Conservation (phyloP, 2,113 vertebrate species). For the Peromyscus leucopus region DNA sequence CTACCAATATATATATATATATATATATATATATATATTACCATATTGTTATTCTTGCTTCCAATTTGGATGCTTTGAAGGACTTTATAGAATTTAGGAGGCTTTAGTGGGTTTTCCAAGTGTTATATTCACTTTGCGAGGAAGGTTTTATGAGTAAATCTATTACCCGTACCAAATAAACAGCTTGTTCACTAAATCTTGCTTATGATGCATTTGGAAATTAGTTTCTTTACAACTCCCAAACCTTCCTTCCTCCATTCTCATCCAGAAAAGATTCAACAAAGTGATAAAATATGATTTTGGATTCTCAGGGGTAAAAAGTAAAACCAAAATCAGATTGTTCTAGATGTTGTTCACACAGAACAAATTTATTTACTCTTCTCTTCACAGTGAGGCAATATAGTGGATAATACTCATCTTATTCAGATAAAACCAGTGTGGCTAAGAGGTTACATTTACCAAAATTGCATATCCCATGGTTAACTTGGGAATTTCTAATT, state of each 20-base stretch:
- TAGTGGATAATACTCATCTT: background rate
- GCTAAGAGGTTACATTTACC: background rate
- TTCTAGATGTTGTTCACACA: background rate
- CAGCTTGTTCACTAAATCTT: background rate
- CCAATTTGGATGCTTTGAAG: background rate
- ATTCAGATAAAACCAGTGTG: background rate
- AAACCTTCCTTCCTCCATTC: background rate
- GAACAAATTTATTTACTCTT: background rate
- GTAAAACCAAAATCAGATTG: background rate
- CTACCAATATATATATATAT: background rate
- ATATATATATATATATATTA: background rate
- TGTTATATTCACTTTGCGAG: background rate
- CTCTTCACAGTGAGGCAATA: background rate
- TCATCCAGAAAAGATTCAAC: background rate
- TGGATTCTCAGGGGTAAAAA: background rate
- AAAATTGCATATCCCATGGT: background rate
- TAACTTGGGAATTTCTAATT: background rate
- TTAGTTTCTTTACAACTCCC: background rate
- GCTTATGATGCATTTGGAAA: background rate
- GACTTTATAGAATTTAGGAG: background rate
- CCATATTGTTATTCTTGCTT: background rate
- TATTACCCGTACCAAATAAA: background rate
- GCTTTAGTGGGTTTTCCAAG: background rate
- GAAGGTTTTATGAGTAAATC: constrained; percentile 30
- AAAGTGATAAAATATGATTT: background rate